phyloP scores from a whole-genome alignment of 2,888 invertebrate species.

The Drosophila algonquin region DNA sequence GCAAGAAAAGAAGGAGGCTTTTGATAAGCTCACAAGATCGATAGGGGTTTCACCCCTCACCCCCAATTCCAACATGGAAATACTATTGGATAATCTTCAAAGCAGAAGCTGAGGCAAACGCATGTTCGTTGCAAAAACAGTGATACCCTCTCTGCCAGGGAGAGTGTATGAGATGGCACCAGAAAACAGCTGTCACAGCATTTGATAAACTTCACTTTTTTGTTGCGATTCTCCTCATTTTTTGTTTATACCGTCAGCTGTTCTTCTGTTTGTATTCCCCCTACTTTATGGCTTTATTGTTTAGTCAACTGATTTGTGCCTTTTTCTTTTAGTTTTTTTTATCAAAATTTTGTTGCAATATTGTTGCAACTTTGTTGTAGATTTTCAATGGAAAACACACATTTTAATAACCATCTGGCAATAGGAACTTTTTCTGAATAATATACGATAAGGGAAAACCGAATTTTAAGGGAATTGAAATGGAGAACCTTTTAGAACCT shows the following conservation, averaged over 20 bases:
- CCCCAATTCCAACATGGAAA: neutral
- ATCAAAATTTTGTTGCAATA: conserved; percentile 18
- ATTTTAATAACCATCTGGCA: too few relatives aligned
- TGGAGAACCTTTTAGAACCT: too few relatives aligned
- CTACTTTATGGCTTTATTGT: conserved; percentile 19
- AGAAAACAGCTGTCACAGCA: conserved; percentile 60
- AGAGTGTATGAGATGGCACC: neutral
- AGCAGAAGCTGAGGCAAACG: neutral
- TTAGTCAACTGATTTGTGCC: conserved; percentile 32
- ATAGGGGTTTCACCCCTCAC: neutral
- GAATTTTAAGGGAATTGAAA: too few relatives aligned
- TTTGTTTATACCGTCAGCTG: conserved; percentile 71
- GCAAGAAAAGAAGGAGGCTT: neutral
- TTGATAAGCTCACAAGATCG: neutral
- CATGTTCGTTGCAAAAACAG: neutral
- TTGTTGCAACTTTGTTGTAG: conserved; percentile 17
- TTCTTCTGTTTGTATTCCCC: conserved; percentile 31
- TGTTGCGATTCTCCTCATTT: conserved; percentile 36
- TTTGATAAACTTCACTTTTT: conserved; percentile 32
- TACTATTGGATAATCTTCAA: neutral
- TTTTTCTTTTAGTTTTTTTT: conserved; percentile 13
- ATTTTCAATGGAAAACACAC: conserved; percentile 9
- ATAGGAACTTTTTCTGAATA: neutral
- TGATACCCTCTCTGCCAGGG: neutral
- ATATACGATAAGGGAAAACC: too few relatives aligned